Percentiles rank a stretch among this genome's conserved stretches.
These are phyloP conservation scores for Malaclemys terrapin DNA, from an alignment of 2,113 vertebrate genomes.

Conservation along the genomic window DNA sequence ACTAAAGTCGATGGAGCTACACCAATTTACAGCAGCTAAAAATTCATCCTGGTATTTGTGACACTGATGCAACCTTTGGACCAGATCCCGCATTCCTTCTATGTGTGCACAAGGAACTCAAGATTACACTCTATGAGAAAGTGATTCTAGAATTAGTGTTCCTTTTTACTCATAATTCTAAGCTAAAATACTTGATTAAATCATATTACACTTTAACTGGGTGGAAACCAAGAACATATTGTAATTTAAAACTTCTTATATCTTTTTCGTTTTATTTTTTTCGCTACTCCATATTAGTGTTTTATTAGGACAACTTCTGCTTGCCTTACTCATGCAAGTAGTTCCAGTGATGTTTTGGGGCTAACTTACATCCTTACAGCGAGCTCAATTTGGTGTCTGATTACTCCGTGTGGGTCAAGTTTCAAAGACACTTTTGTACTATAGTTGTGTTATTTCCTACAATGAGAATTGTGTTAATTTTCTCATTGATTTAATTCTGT, in stretches of 20 bases:
- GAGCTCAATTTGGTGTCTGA: not conserved
- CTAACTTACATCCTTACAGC: not conserved
- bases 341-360: not conserved
- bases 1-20: not conserved
- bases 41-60: not conserved
- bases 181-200: not conserved
- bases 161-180: not conserved
- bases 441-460: not conserved
- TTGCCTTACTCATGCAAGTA: not conserved
- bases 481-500: not conserved
- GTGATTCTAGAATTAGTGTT: not conserved
- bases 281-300: not conserved
- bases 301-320: not conserved
- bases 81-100: not conserved
- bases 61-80: not conserved
- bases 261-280: not conserved
- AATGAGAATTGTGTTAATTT: not conserved
- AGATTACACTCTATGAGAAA: not conserved
- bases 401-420: not conserved
- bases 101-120: not conserved
- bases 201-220: not conserved
- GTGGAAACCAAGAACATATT: accelerated
- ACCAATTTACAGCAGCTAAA: constrained; percentile 12
- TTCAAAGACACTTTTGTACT: not conserved
- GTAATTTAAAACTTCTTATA: not conserved